Conservation (phyloP, 2,797 vertebrate species). For the Semaprochilodus insignis region DNA sequence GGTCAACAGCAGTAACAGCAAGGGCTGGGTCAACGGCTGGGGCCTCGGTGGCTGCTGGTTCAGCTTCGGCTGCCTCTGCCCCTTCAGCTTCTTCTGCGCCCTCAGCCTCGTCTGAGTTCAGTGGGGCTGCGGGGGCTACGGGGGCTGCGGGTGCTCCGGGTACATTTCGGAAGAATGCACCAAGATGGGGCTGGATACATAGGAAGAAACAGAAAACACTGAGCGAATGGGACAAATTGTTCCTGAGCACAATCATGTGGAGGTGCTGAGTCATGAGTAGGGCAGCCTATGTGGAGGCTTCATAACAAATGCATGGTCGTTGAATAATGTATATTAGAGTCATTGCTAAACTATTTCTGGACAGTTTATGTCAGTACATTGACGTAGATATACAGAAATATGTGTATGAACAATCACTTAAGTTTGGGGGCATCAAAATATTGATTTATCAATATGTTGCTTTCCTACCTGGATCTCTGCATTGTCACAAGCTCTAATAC, state of each 20-base stretch:
- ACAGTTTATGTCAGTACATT: no score
- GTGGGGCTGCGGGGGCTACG: slow-evolving; percentile 55
- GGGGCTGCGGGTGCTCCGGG: slow-evolving; percentile 46
- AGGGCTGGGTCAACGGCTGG: background rate
- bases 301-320: no score
- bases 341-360: no score
- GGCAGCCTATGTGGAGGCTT: no score
- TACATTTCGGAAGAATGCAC: slow-evolving; percentile 4
- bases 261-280: background rate
- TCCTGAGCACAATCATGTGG: background rate
- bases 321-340: no score
- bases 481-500: no score
- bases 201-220: background rate
- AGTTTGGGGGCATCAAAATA: no score
- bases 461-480: no score
- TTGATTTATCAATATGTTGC: no score
- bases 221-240: background rate
- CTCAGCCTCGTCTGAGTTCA: slow-evolving; percentile 77
- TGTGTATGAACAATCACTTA: no score
- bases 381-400: no score
- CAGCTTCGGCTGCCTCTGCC: slow-evolving; percentile 45
- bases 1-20: slow-evolving; percentile 22
- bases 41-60: background rate
- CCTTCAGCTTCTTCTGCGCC: slow-evolving; percentile 63
- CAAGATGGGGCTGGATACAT: slow-evolving; percentile 47